Conservation (phyloP, 2,797 vertebrate species). For the Picus viridis region DNA sequence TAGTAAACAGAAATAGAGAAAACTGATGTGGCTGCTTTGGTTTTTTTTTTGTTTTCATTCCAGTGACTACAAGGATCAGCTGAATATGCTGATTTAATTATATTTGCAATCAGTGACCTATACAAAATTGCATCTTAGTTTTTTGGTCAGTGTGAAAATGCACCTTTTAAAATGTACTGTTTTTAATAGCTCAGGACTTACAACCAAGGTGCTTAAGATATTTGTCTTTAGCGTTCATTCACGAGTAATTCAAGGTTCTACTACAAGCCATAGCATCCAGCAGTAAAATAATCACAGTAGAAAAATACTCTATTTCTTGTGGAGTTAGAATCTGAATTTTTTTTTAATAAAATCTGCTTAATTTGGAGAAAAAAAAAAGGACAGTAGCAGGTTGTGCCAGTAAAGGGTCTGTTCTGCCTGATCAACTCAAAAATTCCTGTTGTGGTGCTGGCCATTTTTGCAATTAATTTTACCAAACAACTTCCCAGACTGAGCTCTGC, state of each 20-base stretch:
- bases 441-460: conserved; percentile 2
- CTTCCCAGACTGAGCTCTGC: conserved; percentile 45
- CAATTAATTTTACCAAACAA: conserved; percentile 47
- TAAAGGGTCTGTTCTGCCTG: background rate
- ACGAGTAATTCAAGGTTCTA: background rate
- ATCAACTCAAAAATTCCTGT: background rate
- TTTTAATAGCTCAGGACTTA: background rate
- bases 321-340: background rate
- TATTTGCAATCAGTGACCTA: background rate
- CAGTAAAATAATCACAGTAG: background rate
- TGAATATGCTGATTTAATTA: background rate
- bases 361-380: background rate
- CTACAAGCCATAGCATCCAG: background rate
- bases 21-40: background rate
- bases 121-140: background rate
- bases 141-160: background rate
- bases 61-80: background rate
- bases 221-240: background rate
- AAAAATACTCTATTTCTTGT: background rate
- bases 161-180: background rate
- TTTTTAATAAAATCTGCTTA: background rate
- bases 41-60: background rate
- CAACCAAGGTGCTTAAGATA: background rate
- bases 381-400: background rate
- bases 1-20: background rate